Conservation (phyloP, 1,140 invertebrate genomes). For the Zaprionus tsacasi region DNA sequence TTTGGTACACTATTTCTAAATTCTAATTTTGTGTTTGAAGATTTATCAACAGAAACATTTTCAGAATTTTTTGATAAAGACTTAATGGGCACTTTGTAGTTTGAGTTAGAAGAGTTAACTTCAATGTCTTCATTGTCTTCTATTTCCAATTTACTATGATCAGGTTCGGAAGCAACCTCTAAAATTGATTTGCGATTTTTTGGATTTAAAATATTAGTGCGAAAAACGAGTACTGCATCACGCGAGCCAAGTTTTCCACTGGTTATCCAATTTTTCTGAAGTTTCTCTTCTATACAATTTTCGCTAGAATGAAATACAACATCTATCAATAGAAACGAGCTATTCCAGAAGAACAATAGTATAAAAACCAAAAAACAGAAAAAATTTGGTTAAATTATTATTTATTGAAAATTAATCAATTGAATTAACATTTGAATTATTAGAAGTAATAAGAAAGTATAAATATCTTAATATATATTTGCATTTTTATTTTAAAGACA, state of each 20-base stretch:
- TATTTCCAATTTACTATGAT: constrained; percentile 20
- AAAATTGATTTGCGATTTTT: constrained; percentile 59
- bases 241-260: constrained; percentile 79
- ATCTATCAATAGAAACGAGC: not conserved
- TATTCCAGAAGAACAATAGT: not conserved
- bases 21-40: constrained; percentile 35
- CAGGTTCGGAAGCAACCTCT: constrained; percentile 20
- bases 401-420: too few relatives aligned
- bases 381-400: not conserved
- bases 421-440: too few relatives aligned
- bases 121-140: constrained; percentile 19
- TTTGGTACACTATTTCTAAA: constrained; percentile 35
- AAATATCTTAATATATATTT: not conserved
- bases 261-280: constrained; percentile 76
- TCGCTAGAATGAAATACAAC: constrained; percentile 25
- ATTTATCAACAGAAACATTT: constrained; percentile 45
- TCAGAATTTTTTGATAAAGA: constrained; percentile 22
- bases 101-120: not conserved
- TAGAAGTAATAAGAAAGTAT: not conserved
- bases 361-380: not conserved
- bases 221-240: constrained; percentile 79
- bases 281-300: constrained; percentile 46
- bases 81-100: not conserved
- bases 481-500: not conserved
- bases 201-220: constrained; percentile 74